These are phyloP conservation scores for Diprion similis DNA, from an alignment of 1,140 invertebrate species.

Conservation along the genomic window DNA sequence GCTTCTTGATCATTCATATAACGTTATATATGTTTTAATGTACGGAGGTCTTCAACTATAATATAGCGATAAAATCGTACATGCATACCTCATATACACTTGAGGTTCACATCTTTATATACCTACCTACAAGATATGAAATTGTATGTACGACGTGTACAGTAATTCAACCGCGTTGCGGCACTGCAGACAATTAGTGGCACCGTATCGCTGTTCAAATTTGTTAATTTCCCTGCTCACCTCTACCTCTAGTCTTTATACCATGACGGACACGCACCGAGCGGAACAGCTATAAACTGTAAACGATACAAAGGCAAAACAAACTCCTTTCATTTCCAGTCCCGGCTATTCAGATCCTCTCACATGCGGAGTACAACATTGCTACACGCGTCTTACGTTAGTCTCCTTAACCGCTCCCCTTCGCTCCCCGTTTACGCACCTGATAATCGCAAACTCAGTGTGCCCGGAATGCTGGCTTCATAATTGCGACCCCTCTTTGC, in stretches of 20 bases:
- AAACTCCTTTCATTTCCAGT: background rate
- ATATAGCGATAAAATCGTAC: background rate
- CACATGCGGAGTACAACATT: no score
- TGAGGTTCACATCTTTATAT: background rate
- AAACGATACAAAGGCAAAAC: constrained; percentile 2
- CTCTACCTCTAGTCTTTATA: no score
- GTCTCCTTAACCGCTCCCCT: no score
- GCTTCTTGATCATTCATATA: background rate
- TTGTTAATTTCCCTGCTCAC: background rate
- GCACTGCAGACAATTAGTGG: background rate
- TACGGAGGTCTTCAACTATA: background rate
- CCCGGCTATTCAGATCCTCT: background rate
- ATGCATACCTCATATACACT: background rate
- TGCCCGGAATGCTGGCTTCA: no score
- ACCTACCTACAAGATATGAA: background rate
- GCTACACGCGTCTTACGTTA: no score
- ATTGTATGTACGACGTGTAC: background rate
- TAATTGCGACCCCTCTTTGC: no score
- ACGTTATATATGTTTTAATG: background rate
- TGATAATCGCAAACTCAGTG: no score
- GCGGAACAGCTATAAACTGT: background rate
- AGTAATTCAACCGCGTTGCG: background rate
- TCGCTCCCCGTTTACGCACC: no score
- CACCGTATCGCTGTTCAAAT: background rate
- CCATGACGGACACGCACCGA: no score